Evolutionary conservation across 2,113 vertebrate species (phyloP).

Genomic region (Genyomyrus donnyi): DNA sequence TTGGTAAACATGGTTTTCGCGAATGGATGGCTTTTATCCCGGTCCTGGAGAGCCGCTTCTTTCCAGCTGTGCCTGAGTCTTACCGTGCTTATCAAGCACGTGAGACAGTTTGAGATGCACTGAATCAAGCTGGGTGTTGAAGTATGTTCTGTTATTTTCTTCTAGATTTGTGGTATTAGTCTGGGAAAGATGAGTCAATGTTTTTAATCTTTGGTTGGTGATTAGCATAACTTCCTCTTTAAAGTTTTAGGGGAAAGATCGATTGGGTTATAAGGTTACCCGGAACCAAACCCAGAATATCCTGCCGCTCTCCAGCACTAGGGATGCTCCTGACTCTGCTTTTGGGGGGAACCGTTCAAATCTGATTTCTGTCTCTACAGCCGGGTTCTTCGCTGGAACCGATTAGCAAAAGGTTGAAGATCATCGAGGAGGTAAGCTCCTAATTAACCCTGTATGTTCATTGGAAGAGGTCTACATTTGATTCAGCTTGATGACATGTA

Average conservation of each 20-base stretch:
- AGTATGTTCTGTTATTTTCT: background rate
- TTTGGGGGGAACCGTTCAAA: background rate
- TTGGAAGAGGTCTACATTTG: background rate
- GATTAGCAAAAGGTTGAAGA: constrained; percentile 92
- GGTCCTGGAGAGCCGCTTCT: background rate
- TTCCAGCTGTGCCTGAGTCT: background rate
- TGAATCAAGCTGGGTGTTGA: background rate
- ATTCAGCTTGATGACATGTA: background rate
- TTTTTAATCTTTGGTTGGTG: background rate
- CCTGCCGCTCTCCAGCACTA: background rate
- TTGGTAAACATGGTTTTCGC: background rate
- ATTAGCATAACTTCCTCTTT: background rate
- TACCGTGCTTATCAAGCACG: background rate
- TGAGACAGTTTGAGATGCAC: background rate
- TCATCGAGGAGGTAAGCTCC: constrained; percentile 82
- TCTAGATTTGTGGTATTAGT: background rate
- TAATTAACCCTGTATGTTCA: background rate
- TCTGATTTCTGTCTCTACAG: constrained; percentile 39
- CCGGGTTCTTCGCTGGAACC: constrained; percentile 68
- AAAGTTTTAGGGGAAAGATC: background rate
- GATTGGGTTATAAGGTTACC: background rate
- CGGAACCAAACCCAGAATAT: background rate
- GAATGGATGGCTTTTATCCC: background rate
- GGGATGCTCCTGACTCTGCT: background rate
- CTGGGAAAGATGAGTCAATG: background rate